These are phyloP conservation scores for Limnephilus marmoratus DNA, from an alignment of 2,888 invertebrate species.

Conservation along the genomic window DNA sequence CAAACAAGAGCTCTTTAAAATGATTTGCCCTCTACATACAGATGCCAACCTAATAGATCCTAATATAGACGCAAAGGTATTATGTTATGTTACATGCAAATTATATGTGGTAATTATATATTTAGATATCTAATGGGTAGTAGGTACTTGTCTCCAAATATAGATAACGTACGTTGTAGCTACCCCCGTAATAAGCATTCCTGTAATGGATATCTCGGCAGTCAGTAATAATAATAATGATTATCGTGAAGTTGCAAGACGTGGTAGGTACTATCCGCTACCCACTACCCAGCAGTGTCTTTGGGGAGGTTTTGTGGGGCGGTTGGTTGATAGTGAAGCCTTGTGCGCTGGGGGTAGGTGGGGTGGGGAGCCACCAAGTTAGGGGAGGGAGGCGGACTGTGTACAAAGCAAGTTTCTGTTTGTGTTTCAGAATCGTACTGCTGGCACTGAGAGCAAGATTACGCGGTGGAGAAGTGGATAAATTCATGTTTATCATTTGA, in stretches of 20 bases:
- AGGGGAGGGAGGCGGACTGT: conserved; percentile 46
- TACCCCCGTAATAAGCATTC: not conserved
- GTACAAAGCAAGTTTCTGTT: conserved; percentile 63
- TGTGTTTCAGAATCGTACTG: conserved; percentile 59
- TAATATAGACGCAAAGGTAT: not conserved
- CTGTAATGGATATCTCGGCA: not conserved
- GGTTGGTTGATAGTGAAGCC: not conserved
- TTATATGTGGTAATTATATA: not conserved
- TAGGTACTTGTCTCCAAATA: not conserved
- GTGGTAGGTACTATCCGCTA: not conserved
- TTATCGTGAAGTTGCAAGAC: conserved; percentile 51
- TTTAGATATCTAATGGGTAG: not conserved
- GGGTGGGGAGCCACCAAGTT: not conserved
- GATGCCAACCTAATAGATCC: no score
- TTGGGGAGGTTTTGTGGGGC: conserved; percentile 16
- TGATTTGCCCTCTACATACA: no score
- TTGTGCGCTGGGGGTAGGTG: not conserved
- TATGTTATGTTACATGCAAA: not conserved
- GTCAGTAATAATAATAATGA: conserved; percentile 22
- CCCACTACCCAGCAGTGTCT: conserved; percentile 37
- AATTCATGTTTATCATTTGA: not conserved
- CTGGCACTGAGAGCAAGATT: conserved; percentile 31
- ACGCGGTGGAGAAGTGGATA: conserved; percentile 6
- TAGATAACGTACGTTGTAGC: not conserved
- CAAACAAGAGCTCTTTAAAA: no score